Base-by-base conservation (phyloP, 2,888 invertebrate species). In the Lepidocyrtinus sp. region DNA sequence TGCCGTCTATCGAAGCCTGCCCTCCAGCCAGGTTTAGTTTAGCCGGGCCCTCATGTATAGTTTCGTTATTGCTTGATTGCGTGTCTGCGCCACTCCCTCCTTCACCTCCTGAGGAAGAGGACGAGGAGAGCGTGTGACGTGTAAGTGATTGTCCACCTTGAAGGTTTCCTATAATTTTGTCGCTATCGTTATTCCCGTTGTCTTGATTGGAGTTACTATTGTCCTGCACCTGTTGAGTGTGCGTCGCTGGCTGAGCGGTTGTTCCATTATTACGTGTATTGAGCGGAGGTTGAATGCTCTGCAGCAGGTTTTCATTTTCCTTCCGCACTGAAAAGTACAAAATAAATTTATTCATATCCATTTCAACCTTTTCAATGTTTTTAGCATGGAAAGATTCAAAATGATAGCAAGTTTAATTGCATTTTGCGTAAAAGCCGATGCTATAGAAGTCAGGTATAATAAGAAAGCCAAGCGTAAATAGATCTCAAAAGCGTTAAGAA, bases 291-390 rank as follows among this genome's bases (percentile, higher is more conserved):
- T 83, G 83, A 71, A 83, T 83, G 77, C 74, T 80, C 67, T 80
- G 80, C 91, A 95, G 92, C 90, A 95, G 91, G 90, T 94, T 94
- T 91, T 95, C 95, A 90, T 95, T 95, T 91, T 95, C 94, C 90
- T 94, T 94, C 87, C 95, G 94, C 89, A 95, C 95, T 95, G 92
- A 87, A 92, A 91, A 24, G 12, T 17, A 55, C 25, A n/a, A 59
- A 17, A 24, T 15, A 55, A 5, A 24, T 55, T 55, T 55, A n/a
- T n/a, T 55, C n/a, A n/a, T 55, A 3, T n/a, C n/a, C n/a, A n/a
- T n/a, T n/a, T n/a, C n/a, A n/a, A n/a, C n/a, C n/a, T n/a, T n/a
- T n/a, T n/a, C n/a, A n/a, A n/a, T n/a, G n/a, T n/a, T n/a, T n/a
- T n/a, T n/a, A n/a, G n/a, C n/a, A n/a, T n/a, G n/a, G n/a, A n/a